These are phyloP conservation scores for Drosophila insularis DNA, from an alignment of 1,140 invertebrate species.

Conservation along the genomic window DNA sequence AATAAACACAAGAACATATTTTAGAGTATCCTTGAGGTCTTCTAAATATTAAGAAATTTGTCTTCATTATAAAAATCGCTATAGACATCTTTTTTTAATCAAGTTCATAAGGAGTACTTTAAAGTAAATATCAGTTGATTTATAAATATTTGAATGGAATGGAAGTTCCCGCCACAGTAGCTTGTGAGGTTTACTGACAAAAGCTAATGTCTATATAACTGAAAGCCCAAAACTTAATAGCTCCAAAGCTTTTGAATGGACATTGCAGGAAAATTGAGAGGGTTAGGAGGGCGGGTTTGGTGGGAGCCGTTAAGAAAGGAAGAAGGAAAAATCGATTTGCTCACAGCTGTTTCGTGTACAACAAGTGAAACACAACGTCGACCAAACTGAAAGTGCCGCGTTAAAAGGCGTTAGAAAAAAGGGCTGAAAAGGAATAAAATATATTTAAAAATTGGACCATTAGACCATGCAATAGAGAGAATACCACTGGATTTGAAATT, in stretches of 20 bases:
- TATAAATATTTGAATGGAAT: not conserved
- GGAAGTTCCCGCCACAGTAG: not conserved
- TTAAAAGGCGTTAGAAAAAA: not conserved
- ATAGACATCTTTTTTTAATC: too few relatives aligned
- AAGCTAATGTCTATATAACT: not conserved
- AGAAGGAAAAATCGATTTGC: constrained; percentile 49
- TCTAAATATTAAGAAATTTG: too few relatives aligned
- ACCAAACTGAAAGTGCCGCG: not conserved
- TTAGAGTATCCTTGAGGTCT: too few relatives aligned
- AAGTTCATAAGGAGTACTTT: too few relatives aligned
- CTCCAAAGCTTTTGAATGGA: not conserved
- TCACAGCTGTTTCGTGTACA: constrained; percentile 55
- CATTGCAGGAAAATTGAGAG: not conserved
- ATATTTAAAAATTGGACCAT: not conserved
- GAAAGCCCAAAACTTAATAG: not conserved
- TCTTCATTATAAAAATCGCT: too few relatives aligned
- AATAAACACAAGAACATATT: too few relatives aligned
- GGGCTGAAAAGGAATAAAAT: not conserved
- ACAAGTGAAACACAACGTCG: constrained; percentile 35
- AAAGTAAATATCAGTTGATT: too few relatives aligned
- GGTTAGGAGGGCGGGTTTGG: not conserved
- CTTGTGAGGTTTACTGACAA: not conserved
- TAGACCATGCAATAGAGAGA: not conserved
- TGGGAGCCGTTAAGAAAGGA: not conserved
- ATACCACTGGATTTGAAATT: not conserved